These are phyloP conservation scores for Ethmia dodecea DNA, from an alignment of 2,888 invertebrate species.

Conservation along the genomic window DNA sequence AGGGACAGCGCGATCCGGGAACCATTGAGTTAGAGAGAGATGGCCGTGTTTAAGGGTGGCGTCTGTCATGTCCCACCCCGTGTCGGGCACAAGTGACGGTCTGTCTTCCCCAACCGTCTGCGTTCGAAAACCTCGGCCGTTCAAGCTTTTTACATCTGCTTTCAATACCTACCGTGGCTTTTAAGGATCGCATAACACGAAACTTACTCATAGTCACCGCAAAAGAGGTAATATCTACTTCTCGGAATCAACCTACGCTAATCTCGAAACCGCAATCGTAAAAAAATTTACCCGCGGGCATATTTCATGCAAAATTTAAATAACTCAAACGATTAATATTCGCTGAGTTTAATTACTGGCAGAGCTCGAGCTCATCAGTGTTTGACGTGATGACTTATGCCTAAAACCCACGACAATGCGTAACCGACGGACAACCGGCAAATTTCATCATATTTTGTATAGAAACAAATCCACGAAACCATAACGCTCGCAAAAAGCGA, in stretches of 20 bases:
- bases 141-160: slow-evolving; percentile 20
- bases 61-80: slow-evolving; percentile 67
- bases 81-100: slow-evolving; percentile 66
- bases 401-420: slow-evolving; percentile 52
- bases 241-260: slow-evolving; percentile 61
- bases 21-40: slow-evolving; percentile 39
- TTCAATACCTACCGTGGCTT: neutral
- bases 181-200: neutral
- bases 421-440: slow-evolving; percentile 36
- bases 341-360: slow-evolving; percentile 56
- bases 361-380: slow-evolving; percentile 55
- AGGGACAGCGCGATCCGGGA: slow-evolving; percentile 30
- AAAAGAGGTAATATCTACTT: slow-evolving; percentile 55
- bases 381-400: slow-evolving; percentile 55
- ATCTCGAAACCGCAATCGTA: slow-evolving; percentile 62
- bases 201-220: slow-evolving; percentile 45
- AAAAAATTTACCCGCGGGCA: slow-evolving; percentile 55
- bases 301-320: slow-evolving; percentile 54
- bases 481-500: slow-evolving; percentile 60
- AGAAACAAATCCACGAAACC: slow-evolving; percentile 46
- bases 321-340: slow-evolving; percentile 67
- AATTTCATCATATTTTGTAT: slow-evolving; percentile 38
- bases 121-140: slow-evolving; percentile 52
- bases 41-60: slow-evolving; percentile 54
- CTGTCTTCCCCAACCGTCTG: slow-evolving; percentile 66